Base-by-base conservation (phyloP, 2,888 invertebrate genomes). In the Epsilonema sp. region DNA sequence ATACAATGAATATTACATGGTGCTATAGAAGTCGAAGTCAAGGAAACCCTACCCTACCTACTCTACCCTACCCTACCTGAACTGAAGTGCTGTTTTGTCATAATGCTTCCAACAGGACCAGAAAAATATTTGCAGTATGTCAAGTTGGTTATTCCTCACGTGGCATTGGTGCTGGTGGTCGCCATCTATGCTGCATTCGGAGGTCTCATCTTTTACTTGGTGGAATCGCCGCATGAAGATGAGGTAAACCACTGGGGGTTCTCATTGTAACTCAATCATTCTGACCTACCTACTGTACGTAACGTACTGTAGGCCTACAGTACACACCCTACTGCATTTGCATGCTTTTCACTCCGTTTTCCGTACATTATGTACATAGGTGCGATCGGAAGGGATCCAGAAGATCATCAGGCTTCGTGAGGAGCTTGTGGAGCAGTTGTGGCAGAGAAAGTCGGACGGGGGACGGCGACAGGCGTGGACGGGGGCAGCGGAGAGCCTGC, bases 151-250 rank as follows among this genome's bases (percentile, higher is more conserved):
- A 52, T 58, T 36, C 62, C 62, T n/a, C 62, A 62, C 51, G 58
- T 63, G 44, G 60, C 55, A 5, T 58, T 62, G 37, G 62, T 62
- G 42, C 49, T 53, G 44, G 57, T 56, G 5, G 61, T 62, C 23
- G 60, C 60, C 49, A 46, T 59, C 23, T 62, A 63, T 51, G 62
- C 62, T 3, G 52, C 55, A 22, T 52, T 58, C 38, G 62, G 62
- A 22, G 62, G 62, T 20, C 58, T 50, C 47, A 54, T 62, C 25
- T 62, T 62, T 52, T 59, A 60, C 53, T 51, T 51, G 37, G 52
- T 61, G 31, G 62, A 62, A 49, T 58, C 60, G 37, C 62, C 62
- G 20, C 57, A 62, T 49, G 62, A 62, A 49, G 57, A 59, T 37
- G 16, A 31, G 31, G 44, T 39, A 31, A n/a, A n/a, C n/a, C n/a